Evolutionary conservation across 1,140 invertebrate genomes (phyloP), one percentile per base, ranked within the genome.

Genomic region (Drosophila sechellia): DNA sequence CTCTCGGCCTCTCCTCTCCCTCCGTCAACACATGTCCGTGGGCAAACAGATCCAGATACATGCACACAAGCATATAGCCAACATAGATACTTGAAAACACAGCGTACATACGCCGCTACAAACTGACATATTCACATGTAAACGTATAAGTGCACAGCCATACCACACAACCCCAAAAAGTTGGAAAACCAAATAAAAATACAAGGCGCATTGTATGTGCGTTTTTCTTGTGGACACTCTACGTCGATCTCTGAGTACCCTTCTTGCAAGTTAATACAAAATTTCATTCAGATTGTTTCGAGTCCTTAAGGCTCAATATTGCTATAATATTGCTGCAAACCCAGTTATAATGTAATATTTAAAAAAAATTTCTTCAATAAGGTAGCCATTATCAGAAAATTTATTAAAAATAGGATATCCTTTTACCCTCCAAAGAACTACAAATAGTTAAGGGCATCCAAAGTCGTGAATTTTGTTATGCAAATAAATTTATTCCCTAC

Each of bases 111-210:
- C 52, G 59, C 58, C 43, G 15, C 27, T 37, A 77, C 45, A 58
- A 53, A 76, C 56, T 45, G 43, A 53, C 76, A 65, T 31, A 31
- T 74, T 56, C 77, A 57, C 55, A 69, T 59, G 61, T 59, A 68
- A 58, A 54, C 46, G 59, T 61, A 72, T 79, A 59, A 65, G 69
- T 73, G 72, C 61, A 66, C 63, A 68, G 59, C 64, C 70, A 85
- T 72, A 59, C 83, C 72, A 85, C 81, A 85, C 81, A 85, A 86
- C 83, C 83, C 83, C 79, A 86, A 83, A 74, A 86, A 83, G 83
- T 86, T 87, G 83, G 83, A 87, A 86, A 86, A 87, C 83, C 83
- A 86, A 87, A 86, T 83, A 86, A 86, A 86, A 86, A 86, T 83
- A 87, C 83, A 75, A 87, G 70, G 79, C 83, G 74, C 65, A 63